These are phyloP conservation scores for Plutella xylostella DNA, from an alignment of 2,888 invertebrate genomes.

Conservation along the genomic window DNA sequence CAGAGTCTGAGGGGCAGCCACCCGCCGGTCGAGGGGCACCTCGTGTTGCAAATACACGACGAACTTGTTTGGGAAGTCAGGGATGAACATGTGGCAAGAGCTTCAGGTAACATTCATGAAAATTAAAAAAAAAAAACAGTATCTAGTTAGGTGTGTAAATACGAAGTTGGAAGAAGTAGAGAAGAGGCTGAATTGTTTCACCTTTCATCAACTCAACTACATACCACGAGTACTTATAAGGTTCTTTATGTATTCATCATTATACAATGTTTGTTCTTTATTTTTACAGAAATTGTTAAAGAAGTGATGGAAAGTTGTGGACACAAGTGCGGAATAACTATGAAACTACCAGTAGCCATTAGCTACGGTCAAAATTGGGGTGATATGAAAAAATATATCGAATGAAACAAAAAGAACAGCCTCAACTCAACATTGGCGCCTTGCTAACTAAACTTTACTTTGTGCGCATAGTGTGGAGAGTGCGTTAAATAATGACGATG, in stretches of 20 bases:
- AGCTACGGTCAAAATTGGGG: conserved; percentile 40
- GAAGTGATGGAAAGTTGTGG: conserved; percentile 45
- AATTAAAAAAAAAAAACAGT: neutral
- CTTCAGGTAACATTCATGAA: conserved; percentile 29
- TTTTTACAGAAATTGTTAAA: conserved; percentile 33
- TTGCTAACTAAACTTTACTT: no score
- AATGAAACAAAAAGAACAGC: no score
- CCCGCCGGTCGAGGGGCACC: conserved; percentile 21
- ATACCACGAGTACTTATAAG: no score
- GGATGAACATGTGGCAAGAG: conserved; percentile 22
- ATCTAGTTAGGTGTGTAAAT: neutral
- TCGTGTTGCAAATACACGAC: conserved; percentile 63
- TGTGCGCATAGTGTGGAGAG: no score
- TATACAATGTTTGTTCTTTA: neutral
- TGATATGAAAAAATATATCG: conserved; percentile 26
- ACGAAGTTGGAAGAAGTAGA: neutral
- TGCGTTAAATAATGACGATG: no score
- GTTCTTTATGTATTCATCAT: neutral
- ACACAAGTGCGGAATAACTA: conserved; percentile 28
- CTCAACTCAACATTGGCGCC: no score
- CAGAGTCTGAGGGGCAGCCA: conserved; percentile 20
- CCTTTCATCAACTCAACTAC: no score
- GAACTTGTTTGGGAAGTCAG: conserved; percentile 62
- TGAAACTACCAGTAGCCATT: conserved; percentile 41
- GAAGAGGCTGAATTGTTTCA: neutral